Evolutionary conservation across 2,797 vertebrate species (phyloP).

Genomic region (Rhodeus uyekii): DNA sequence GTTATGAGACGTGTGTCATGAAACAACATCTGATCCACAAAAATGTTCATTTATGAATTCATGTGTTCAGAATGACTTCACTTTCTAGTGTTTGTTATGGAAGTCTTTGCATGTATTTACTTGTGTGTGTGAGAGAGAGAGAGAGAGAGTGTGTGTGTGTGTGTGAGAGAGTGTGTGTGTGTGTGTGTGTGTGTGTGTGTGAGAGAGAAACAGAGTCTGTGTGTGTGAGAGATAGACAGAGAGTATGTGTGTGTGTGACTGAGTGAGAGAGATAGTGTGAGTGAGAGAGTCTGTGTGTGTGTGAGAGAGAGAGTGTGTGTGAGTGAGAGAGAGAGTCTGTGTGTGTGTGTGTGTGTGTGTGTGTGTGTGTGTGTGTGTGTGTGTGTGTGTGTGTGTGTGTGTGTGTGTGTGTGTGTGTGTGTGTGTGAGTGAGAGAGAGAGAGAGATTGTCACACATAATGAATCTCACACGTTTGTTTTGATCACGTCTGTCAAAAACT

Average conservation of each 20-base stretch:
- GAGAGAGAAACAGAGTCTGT: too few relatives aligned
- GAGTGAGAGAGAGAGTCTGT: neutral
- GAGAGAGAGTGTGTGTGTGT: too few relatives aligned
- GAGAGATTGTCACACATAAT: neutral
- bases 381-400: slow-evolving; percentile 15
- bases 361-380: neutral
- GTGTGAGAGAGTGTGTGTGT: too few relatives aligned
- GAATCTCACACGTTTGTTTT: neutral
- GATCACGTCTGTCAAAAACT: neutral
- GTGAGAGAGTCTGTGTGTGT: neutral
- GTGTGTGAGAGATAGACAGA: too few relatives aligned
- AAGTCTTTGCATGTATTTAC: neutral
- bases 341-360: slow-evolving; percentile 6
- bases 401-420: slow-evolving; percentile 53
- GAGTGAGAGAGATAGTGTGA: too few relatives aligned
- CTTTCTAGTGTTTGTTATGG: neutral
- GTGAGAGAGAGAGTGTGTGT: neutral
- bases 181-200: too few relatives aligned
- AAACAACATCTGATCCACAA: too few relatives aligned
- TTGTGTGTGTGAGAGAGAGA: too few relatives aligned
- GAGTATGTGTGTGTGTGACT: too few relatives aligned
- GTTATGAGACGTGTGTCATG: too few relatives aligned
- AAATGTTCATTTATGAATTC: neutral
- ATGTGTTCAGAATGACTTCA: neutral
- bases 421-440: slow-evolving; percentile 45